Percentiles rank a stretch among this genome's conserved stretches.
phyloP scores from a whole-genome alignment of 2,888 invertebrate genomes.

The Timema podura region DNA sequence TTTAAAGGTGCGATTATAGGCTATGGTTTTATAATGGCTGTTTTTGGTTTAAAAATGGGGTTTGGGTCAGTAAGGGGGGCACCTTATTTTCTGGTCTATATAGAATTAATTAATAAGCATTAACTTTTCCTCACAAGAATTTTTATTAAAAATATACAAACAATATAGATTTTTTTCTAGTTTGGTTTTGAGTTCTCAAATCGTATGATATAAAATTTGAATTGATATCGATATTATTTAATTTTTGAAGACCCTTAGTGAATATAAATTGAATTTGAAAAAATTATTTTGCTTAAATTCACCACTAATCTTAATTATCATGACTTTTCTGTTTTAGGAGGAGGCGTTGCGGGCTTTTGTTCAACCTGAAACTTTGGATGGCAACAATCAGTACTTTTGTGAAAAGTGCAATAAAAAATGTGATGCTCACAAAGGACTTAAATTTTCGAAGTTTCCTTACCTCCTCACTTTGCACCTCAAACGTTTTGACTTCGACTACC shows the following conservation, averaged over 20 bases:
- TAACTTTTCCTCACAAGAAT: too few relatives aligned
- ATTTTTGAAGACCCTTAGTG: background rate
- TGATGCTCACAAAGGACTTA: constrained; percentile 85
- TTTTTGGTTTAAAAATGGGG: too few relatives aligned
- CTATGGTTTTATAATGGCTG: too few relatives aligned
- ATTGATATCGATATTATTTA: constrained; percentile 13
- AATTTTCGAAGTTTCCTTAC: constrained; percentile 82
- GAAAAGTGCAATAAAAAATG: constrained; percentile 82
- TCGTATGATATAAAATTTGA: background rate
- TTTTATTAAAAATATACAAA: too few relatives aligned
- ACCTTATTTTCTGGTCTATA: too few relatives aligned
- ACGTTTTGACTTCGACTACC: constrained; percentile 85
- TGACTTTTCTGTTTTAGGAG: constrained; percentile 40
- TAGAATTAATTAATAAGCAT: too few relatives aligned
- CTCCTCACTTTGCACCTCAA: constrained; percentile 81
- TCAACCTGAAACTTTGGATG: constrained; percentile 77
- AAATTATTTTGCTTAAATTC: background rate
- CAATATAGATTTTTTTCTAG: too few relatives aligned
- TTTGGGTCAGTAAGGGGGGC: too few relatives aligned
- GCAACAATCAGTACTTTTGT: constrained; percentile 82
- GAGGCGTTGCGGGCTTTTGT: constrained; percentile 81
- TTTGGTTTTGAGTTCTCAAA: too few relatives aligned
- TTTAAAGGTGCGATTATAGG: too few relatives aligned
- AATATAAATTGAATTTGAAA: background rate
- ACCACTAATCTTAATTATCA: background rate